Conservation (phyloP, 2,888 invertebrate genomes). For the Sepioteuthis lessoniana region DNA sequence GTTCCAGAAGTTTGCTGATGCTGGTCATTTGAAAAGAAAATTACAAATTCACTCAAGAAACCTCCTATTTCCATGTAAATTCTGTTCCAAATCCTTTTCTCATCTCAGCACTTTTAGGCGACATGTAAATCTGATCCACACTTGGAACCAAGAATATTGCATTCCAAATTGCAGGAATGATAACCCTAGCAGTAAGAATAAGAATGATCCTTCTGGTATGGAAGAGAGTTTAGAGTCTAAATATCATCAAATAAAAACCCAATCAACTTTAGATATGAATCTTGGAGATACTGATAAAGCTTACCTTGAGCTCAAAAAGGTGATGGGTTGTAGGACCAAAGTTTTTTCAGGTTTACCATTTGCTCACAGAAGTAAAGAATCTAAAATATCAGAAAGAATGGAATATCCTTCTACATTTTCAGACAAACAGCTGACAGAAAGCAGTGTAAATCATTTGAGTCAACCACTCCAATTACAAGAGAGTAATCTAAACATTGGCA, state of each 20-base stretch:
- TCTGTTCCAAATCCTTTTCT: not conserved
- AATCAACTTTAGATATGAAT: not conserved
- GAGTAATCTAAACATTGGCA: not conserved
- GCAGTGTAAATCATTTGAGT: not conserved
- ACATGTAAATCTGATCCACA: not conserved
- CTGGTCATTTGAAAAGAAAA: not conserved
- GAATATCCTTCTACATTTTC: not conserved
- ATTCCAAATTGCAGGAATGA: not conserved
- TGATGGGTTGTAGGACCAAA: not conserved
- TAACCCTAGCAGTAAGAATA: not conserved
- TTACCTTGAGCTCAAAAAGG: not conserved
- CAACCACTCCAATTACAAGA: not conserved
- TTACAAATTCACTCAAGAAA: not conserved
- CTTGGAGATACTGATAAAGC: not conserved
- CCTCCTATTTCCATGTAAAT: not conserved
- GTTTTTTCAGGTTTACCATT: not conserved
- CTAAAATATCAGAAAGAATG: not conserved
- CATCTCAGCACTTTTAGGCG: not conserved
- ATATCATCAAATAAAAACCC: not conserved
- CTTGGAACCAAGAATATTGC: not conserved
- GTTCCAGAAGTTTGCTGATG: not conserved
- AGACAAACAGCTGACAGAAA: not conserved
- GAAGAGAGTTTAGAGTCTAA: not conserved
- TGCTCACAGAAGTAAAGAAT: not conserved
- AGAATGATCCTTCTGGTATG: not conserved